Percentiles rank a stretch among this genome's conserved stretches.
These are phyloP conservation scores for Parazoanthus swiftii DNA, from an alignment of 92 coral and sea anemone genomes.

Conservation along the genomic window DNA sequence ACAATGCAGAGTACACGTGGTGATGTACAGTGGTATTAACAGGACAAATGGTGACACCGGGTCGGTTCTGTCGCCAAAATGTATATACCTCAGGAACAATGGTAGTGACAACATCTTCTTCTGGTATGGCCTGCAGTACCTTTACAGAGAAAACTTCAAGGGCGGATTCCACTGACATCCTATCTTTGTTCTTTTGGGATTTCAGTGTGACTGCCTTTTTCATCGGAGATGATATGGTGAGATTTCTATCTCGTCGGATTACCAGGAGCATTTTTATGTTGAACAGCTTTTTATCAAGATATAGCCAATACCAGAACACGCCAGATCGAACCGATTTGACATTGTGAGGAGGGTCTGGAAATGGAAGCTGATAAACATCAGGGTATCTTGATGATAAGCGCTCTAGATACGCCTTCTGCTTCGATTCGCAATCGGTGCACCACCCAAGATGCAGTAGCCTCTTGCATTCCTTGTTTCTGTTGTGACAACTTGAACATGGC, in stretches of 20 bases:
- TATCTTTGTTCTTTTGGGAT: too few relatives aligned
- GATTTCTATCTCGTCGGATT: neutral
- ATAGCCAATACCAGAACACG: neutral
- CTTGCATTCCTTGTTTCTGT: neutral
- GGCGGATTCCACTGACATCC: too few relatives aligned
- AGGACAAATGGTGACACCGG: too few relatives aligned
- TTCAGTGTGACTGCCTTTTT: too few relatives aligned
- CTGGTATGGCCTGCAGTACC: too few relatives aligned
- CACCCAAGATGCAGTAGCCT: slow-evolving; percentile 35
- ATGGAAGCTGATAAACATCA: neutral
- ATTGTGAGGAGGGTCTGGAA: neutral
- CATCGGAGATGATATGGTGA: slow-evolving; percentile 1
- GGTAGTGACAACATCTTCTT: too few relatives aligned
- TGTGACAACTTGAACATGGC: neutral
- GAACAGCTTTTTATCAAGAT: neutral
- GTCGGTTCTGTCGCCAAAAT: too few relatives aligned
- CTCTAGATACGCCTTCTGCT: slow-evolving; percentile 48
- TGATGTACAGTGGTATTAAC: too few relatives aligned
- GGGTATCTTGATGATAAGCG: too few relatives aligned
- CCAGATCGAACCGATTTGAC: neutral
- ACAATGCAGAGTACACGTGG: neutral
- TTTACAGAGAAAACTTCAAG: too few relatives aligned
- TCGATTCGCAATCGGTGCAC: slow-evolving; percentile 48
- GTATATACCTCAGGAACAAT: too few relatives aligned
- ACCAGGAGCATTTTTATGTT: neutral